Percentiles rank a stretch among this genome's conserved stretches.
These are phyloP conservation scores for Sciurus vulgaris DNA, from an alignment of 2,797 vertebrate genomes.

Conservation along the genomic window DNA sequence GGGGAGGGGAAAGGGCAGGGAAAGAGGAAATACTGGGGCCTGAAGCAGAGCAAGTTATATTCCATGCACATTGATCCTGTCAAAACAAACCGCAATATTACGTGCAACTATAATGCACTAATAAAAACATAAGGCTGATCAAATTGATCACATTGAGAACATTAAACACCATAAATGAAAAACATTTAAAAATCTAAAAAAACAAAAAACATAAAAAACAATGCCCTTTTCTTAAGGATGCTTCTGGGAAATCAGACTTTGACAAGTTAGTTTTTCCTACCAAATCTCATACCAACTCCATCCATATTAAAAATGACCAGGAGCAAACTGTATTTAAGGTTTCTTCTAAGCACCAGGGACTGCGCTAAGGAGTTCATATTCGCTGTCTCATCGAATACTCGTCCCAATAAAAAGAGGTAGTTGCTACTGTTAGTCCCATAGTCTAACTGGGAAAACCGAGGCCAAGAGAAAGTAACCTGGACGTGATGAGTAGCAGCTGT, in stretches of 20 bases:
- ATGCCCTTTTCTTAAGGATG: neutral
- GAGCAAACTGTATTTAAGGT: neutral
- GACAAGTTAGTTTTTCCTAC: neutral
- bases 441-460: constrained; percentile 45
- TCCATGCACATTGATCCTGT: too few species aligned
- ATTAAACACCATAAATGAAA: neutral
- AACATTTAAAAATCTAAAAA: constrained; percentile 15
- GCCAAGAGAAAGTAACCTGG: neutral
- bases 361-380: neutral
- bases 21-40: too few species aligned
- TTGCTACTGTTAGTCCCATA: neutral
- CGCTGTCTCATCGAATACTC: neutral
- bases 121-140: neutral
- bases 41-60: too few species aligned
- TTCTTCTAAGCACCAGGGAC: neutral
- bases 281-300: neutral
- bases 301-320: constrained; percentile 50
- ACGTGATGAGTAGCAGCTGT: neutral
- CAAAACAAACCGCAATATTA: too few species aligned
- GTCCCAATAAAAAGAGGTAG: neutral
- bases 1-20: too few species aligned
- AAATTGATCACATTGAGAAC: constrained; percentile 12
- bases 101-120: too few species aligned
- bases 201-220: too few species aligned
- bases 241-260: neutral